These are phyloP conservation scores for Agonopterix subpropinquella DNA, from an alignment of 2,888 invertebrate genomes.

Conservation along the genomic window DNA sequence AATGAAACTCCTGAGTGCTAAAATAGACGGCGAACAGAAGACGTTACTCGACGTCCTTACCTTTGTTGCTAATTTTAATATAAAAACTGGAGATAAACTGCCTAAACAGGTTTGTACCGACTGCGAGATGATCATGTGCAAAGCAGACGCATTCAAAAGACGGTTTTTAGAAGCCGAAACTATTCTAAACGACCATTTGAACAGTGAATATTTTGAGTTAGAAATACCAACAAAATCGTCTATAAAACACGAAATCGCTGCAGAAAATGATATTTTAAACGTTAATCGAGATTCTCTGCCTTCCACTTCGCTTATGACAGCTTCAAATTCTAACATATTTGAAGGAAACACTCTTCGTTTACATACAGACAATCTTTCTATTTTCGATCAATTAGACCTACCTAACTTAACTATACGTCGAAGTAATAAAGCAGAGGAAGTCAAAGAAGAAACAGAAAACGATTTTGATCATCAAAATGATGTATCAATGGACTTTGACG, in stretches of 20 bases:
- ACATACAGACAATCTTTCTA: neutral
- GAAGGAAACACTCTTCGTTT: neutral
- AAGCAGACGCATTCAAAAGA: slow-evolving; percentile 50
- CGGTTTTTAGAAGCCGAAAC: slow-evolving; percentile 46
- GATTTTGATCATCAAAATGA: slow-evolving; percentile 4
- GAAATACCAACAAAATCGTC: slow-evolving; percentile 2
- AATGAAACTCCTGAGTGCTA: slow-evolving; percentile 40
- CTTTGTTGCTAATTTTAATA: slow-evolving; percentile 40
- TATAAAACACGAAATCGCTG: neutral
- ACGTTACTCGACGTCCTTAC: slow-evolving; percentile 31
- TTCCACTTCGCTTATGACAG: neutral
- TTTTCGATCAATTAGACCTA: neutral
- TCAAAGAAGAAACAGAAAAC: slow-evolving; percentile 10
- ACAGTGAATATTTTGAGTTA: slow-evolving; percentile 5
- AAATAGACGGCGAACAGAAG: slow-evolving; percentile 26
- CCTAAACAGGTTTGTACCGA: slow-evolving; percentile 55
- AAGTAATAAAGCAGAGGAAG: neutral
- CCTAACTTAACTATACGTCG: neutral
- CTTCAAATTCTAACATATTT: neutral
- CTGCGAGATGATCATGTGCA: slow-evolving; percentile 41
- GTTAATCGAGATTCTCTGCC: slow-evolving; percentile 3
- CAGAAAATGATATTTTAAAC: neutral
- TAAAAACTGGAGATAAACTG: slow-evolving; percentile 35
- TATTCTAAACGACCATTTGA: slow-evolving; percentile 33
- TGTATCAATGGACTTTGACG: slow-evolving; percentile 16